Conservation (phyloP, 1,140 invertebrate species). For the Bombyx mori region ASM3026992v2 NC_085111.1:5064501-5065000, state of each 20-base stretch:
- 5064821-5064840: too few relatives aligned
- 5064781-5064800: too few relatives aligned
- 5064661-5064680: conserved; percentile 26
- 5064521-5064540: conserved; percentile 49
- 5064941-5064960: conserved; percentile 34
- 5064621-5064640: conserved; percentile 35
- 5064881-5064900: conserved; percentile 25
- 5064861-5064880: background rate
- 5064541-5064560: conserved; percentile 15
- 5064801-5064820: too few relatives aligned
- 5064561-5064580: conserved; percentile 26
- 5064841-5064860: background rate
- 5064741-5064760: background rate
- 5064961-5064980: conserved; percentile 22
- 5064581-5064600: conserved; percentile 44
- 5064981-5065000: conserved; percentile 25
- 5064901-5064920: conserved; percentile 28
- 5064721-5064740: background rate
- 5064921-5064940: conserved; percentile 41
- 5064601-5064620: conserved; percentile 46
- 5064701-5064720: conserved; percentile 12
- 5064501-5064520: conserved; percentile 64
- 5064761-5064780: background rate
- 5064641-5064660: conserved; percentile 44
- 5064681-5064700: conserved; percentile 9